Evolutionary conservation across 2,113 vertebrate species (phyloP).

Genomic region (Mesocricetus auratus): DNA sequence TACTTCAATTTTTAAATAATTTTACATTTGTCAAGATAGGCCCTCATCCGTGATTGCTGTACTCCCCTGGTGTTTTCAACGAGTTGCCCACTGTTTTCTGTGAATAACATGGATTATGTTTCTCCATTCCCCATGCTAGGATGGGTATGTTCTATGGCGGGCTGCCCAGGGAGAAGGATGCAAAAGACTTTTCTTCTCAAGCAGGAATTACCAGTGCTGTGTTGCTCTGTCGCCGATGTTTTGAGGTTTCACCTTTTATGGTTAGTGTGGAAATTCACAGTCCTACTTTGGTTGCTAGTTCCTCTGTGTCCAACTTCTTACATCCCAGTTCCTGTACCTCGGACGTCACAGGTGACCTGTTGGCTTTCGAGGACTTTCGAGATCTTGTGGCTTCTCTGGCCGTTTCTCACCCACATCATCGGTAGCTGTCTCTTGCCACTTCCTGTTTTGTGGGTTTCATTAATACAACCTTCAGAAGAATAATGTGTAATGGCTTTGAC

Average conservation of each 20-base stretch:
- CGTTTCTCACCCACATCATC: neutral
- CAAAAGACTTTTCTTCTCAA: neutral
- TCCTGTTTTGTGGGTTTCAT: neutral
- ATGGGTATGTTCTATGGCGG: neutral
- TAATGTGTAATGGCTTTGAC: neutral
- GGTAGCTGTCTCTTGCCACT: neutral
- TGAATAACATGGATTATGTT: neutral
- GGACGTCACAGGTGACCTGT: neutral
- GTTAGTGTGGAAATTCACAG: neutral
- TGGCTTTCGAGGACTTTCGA: neutral
- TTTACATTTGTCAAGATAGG: neutral
- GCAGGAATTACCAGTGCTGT: neutral
- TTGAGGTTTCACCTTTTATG: neutral
- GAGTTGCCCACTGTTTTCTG: neutral
- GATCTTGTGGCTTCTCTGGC: neutral
- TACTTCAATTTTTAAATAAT: slow-evolving; percentile 23
- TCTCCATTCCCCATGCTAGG: neutral
- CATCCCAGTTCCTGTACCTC: neutral
- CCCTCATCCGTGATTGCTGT: neutral
- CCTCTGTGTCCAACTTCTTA: neutral
- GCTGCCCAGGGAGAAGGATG: neutral
- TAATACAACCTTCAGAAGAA: slow-evolving; percentile 14
- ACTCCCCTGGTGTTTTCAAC: neutral
- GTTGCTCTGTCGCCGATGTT: neutral
- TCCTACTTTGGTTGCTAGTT: neutral